Base-by-base conservation (phyloP, 2,888 invertebrate species). In the Helobdella robusta region DNA sequence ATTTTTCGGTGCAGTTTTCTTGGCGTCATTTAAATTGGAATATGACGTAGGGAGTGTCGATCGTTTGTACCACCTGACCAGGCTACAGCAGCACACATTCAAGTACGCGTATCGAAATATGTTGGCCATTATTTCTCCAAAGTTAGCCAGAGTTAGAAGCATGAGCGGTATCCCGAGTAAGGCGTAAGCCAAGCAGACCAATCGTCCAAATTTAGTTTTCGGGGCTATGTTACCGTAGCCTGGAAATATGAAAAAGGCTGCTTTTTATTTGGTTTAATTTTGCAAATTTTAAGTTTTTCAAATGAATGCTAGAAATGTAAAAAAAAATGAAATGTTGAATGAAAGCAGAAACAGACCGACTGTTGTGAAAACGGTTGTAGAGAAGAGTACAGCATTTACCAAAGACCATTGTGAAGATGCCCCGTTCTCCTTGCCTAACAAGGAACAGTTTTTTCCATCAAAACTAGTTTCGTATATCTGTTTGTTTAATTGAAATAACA, bases 121-220 rank as follows among this genome's bases (percentile, higher is more conserved):
- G 68, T 82, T 80, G 3, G 82, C 82, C 68, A 82, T 73, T 28
- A 80, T 80, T 69, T 82, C 81, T n/a, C 82, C 82, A 64, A 82
- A 80, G 72, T 82, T 82, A 1, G 82, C 81, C 68, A 82, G 73
- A 69, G 80, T 82, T 32, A 83, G 73, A 63, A 82, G 73, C 81
- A 83, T 82, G 28, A 83, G 73, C 0, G 82, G 82, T 23, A 82
- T 83, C 6, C 82, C 82, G 20, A 80, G 70, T 8, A 77, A 73
- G 8, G 80, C 78, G 70, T 80, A 80, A 8, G 78, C 75, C n/a
- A 80, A 79, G 67, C 79, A 79, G 25, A 78, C 75, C 65, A 80
- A 70, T 23, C 77, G 74, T 5, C 80, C 80, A 76, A 77, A 77
- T 50, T 74, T 73, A 6, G 79, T 79, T 70, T 78, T 77, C 4